A percentile compares a stretch with the other conserved stretches of the same genome.
Conservation (phyloP, 2,113 vertebrate genomes). For the Gallinago media region DNA sequence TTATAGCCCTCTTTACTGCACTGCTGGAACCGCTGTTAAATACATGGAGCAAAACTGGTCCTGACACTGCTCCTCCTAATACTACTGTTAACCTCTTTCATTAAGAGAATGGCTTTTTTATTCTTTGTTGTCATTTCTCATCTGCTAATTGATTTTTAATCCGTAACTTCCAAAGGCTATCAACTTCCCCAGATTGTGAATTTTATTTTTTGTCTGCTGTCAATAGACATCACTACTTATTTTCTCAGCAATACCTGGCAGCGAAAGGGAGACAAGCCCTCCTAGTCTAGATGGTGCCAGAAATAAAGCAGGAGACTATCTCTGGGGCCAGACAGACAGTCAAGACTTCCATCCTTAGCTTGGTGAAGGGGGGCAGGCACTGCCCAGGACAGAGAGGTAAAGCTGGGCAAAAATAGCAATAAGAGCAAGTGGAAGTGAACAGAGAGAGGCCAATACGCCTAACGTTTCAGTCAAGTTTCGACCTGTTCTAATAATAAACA, state of each 20-base stretch:
- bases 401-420: background rate
- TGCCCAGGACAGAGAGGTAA: background rate
- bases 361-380: background rate
- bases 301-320: background rate
- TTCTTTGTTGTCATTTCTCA: background rate
- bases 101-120: background rate
- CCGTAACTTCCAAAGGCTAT: background rate
- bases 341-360: background rate
- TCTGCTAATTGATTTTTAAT: conserved; percentile 13
- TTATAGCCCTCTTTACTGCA: background rate
- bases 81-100: background rate
- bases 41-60: background rate
- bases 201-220: background rate
- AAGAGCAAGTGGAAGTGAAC: accelerated
- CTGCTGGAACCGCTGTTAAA: background rate
- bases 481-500: background rate
- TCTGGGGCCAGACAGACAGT: background rate
- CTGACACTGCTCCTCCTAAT: background rate
- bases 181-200: background rate
- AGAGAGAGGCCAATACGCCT: background rate
- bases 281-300: background rate
- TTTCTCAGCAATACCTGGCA: background rate
- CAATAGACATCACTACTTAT: background rate
- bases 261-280: background rate
- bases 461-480: background rate